Conservation (phyloP, 2,888 invertebrate genomes). For the Acrobasis repandana region DNA sequence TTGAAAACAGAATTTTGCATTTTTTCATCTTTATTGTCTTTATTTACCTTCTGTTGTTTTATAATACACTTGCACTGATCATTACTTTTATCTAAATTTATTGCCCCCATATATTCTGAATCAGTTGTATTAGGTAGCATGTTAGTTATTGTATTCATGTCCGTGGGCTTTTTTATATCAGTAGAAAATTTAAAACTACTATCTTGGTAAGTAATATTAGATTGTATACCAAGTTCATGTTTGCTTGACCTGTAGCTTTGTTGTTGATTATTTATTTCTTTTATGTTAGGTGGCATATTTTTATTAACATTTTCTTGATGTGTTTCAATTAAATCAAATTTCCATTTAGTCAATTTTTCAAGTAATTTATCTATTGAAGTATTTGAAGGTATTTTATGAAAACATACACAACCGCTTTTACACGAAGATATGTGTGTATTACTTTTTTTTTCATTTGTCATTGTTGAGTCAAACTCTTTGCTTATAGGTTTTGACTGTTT, state of each 20-base stretch:
- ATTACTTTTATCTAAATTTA: constrained; percentile 64
- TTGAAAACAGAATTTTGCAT: constrained; percentile 33
- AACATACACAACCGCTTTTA: constrained; percentile 54
- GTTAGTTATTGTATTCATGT: constrained; percentile 24
- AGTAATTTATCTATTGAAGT: constrained; percentile 65
- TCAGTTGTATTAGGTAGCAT: constrained; percentile 39
- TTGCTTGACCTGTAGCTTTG: not conserved
- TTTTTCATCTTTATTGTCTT: constrained; percentile 24
- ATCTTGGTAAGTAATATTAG: not conserved
- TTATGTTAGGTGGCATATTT: not conserved
- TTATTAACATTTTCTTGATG: constrained; percentile 15
- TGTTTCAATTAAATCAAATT: constrained; percentile 39
- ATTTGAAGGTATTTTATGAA: constrained; percentile 65
- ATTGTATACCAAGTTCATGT: not conserved
- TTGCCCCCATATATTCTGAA: constrained; percentile 62
- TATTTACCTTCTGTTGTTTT: constrained; percentile 24
- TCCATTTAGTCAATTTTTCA: constrained; percentile 53
- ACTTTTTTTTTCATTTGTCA: constrained; percentile 27
- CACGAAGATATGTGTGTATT: constrained; percentile 40
- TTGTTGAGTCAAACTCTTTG: constrained; percentile 32
- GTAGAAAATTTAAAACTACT: not conserved
- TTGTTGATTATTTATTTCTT: not conserved
- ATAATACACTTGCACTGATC: constrained; percentile 47
- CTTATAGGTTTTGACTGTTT: constrained; percentile 51
- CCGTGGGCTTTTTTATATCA: constrained; percentile 18